Conservation (phyloP, 2,113 vertebrate species). For the Dasyurus viverrinus region DNA sequence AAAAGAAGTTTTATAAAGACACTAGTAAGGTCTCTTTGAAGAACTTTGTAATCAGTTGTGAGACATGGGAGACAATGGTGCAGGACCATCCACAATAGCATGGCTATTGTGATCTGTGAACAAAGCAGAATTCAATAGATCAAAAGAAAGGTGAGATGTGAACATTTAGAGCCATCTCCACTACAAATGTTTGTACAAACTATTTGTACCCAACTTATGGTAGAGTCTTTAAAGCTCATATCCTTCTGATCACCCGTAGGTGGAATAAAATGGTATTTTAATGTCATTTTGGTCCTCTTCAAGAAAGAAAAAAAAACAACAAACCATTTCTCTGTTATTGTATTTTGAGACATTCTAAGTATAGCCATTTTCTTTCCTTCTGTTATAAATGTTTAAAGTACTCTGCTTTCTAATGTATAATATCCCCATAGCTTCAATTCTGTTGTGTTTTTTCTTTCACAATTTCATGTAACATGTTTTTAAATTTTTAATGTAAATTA, state of each 20-base stretch:
- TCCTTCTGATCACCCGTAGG: not conserved
- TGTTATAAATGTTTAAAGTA: not conserved
- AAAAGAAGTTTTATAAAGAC: not conserved
- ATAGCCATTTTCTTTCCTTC: not conserved
- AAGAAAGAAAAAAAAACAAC: not conserved
- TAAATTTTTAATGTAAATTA: slow-evolving; percentile 5
- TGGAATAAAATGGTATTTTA: not conserved
- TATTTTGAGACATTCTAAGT: not conserved
- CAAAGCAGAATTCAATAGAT: not conserved
- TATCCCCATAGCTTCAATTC: not conserved
- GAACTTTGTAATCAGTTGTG: not conserved
- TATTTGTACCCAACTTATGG: not conserved
- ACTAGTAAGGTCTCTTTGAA: not conserved
- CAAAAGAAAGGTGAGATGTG: not conserved
- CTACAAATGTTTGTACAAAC: not conserved
- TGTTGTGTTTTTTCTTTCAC: not conserved
- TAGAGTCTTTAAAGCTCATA: not conserved
- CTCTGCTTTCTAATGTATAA: not conserved
- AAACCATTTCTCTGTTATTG: not conserved
- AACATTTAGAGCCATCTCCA: not conserved
- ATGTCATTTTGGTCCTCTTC: not conserved
- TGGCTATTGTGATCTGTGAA: not conserved
- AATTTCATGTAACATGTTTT: slow-evolving; percentile 19
- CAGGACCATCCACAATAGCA: not conserved
- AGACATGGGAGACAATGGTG: not conserved